Evolutionary conservation across 2,797 vertebrate species (phyloP), one percentile per base, ranked within the genome.

Genomic region (Ptychobarbus kaznakovi): DNA sequence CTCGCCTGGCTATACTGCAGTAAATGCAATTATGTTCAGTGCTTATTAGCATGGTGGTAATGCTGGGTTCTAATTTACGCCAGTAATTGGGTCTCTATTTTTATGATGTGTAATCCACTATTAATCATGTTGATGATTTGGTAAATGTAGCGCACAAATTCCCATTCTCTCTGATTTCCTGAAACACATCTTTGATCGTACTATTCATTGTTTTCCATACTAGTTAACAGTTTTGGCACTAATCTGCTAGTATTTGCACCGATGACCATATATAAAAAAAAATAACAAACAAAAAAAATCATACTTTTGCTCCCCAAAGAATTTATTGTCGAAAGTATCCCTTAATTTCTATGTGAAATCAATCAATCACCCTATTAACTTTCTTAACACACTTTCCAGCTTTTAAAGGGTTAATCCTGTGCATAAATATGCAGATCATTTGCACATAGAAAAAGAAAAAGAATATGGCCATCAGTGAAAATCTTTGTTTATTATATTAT

Each of bases 21-120:
- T 90, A 91, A 91, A 91, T 85, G 93, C 93, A 92, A 92, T 94
- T 92, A 92, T 90, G 89, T 90, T 91, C 89, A 84, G 89, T 93
- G 92, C 93, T 95, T 96, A 96, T 96, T 95, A 96, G 93, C 92
- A 94, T 93, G 94, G 90, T 94, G 94, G 93, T 88, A 93, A 93
- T 92, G 91, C 91, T 87, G 91, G 91, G 86, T 92, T 92, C 91
- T 94, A 93, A 95, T 96, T 95, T 94, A 94, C 93, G 53, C 85
- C 93, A 88, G 90, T 95, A 95, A 96, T 95, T 94, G 93, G 88
- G 86, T 92, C 92, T 92, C 93, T 94, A 92, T 94, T 95, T 95
- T 95, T 94, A 95, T 92, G 94, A 93, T 89, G 93, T 93, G 92
- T 92, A 94, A 94, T 93, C 93, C 89, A 90, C 92, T 92, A 94